These are phyloP conservation scores for Callipepla californica DNA, from an alignment of 2,113 vertebrate genomes.

Conservation along the genomic window DNA sequence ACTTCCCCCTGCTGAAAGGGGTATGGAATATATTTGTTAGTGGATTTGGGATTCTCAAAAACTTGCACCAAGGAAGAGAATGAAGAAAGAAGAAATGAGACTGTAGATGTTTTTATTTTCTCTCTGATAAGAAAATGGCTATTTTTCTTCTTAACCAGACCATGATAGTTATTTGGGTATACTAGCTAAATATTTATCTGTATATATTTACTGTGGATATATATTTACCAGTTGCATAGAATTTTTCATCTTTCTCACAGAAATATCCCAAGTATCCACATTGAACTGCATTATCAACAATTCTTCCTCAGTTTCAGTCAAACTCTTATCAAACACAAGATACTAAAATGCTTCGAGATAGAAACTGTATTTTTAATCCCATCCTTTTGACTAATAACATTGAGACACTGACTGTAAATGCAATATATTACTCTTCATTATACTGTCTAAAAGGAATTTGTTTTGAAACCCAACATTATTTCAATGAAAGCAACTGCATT, in stretches of 20 bases:
- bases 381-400: conserved; percentile 8
- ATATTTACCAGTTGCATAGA: not conserved
- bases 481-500: not conserved
- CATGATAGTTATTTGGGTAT: not conserved
- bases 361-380: not conserved
- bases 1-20: not conserved
- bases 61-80: not conserved
- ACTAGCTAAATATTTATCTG: not conserved
- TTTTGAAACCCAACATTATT: conserved; percentile 11
- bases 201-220: too few relatives aligned
- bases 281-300: not conserved
- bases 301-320: conserved; percentile 9
- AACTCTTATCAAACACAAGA: not conserved
- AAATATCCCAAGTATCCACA: not conserved
- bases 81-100: not conserved
- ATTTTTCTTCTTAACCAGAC: not conserved
- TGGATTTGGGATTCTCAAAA: not conserved
- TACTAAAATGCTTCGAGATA: not conserved
- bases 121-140: not conserved
- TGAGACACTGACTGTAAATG: not conserved
- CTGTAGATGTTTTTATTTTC: not conserved
- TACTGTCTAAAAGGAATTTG: not conserved
- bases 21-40: not conserved
- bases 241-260: not conserved
- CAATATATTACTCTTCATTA: conserved; percentile 9